Base-by-base conservation (phyloP, 2,113 vertebrate species). In the Spea bombifrons region DNA sequence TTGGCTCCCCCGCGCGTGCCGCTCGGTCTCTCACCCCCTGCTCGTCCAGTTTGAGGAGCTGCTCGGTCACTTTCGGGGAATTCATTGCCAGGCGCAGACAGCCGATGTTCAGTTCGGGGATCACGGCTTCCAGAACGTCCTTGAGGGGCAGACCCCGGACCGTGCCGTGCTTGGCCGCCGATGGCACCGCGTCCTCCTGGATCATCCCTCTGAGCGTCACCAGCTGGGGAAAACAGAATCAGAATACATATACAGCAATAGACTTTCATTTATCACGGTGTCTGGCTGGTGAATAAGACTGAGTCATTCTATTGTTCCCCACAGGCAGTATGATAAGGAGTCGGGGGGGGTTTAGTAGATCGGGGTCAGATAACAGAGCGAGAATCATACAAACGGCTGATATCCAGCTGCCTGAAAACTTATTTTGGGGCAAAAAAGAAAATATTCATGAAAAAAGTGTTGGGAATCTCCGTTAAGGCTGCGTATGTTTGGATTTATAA, bases 31-130 rank as follows among this genome's bases (percentile, higher is more conserved):
- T 92, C 83, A 98, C 97, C 92, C 94, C 95, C 81, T 98, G 97
- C 81, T 98, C 97, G 0, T 98, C 96, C 48, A 98, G 91, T 80
- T 97, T 98, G 50, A 97, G 93, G 30, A 98, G 94, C 88, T 98
- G 97, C 86, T 98, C 96, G 0, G 94, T 93, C 84, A 96, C 95
- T 82, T 94, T 96, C 7, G 95, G 90, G 0, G 94, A 92, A 87
- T 64, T 93, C 73, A 95, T 87, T 0, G 96, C 94, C 70, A 96
- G 84, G 3, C 94, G 92, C 43, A 98, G 83, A 84, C 96, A 97
- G 44, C 94, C 92, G 12, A 92, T 89, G 66, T 87, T 95, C 73
- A 98, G 91, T 83, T 98, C 95, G 0, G 96, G 96, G 12, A 97
- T 77, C 3, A 96, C 90, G 0, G 94, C 93, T 80, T 98, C 96